phyloP scores from a whole-genome alignment of 2,888 invertebrate species.

The Thumatha senex region DNA sequence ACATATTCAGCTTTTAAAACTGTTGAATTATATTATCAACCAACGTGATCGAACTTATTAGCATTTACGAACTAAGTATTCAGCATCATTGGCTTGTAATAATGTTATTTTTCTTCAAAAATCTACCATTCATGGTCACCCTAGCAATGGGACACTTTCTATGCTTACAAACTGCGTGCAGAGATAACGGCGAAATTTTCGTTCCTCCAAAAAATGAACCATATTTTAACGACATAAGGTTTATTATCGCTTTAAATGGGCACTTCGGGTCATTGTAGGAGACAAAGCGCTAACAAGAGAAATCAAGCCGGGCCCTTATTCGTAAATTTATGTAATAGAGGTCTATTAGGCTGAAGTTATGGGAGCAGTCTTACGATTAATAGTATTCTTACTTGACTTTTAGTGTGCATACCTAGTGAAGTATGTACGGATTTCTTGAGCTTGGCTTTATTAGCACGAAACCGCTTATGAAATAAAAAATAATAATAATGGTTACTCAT shows the following conservation, averaged over 20 bases:
- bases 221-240: conserved; percentile 47
- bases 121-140: conserved; percentile 36
- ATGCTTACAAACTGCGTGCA: conserved; percentile 54
- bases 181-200: conserved; percentile 61
- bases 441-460: too few relatives aligned
- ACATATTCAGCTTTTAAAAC: too few relatives aligned
- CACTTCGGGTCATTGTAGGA: conserved; percentile 36
- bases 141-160: conserved; percentile 70
- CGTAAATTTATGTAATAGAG: conserved; percentile 52
- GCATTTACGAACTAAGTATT: too few relatives aligned
- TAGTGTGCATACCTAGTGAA: too few relatives aligned
- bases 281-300: conserved; percentile 63
- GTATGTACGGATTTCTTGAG: too few relatives aligned
- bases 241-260: conserved; percentile 40
- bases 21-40: too few relatives aligned
- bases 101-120: too few relatives aligned
- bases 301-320: conserved; percentile 59
- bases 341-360: conserved; percentile 30
- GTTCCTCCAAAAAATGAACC: conserved; percentile 43
- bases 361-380: conserved; percentile 33
- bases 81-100: too few relatives aligned
- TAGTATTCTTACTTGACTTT: too few relatives aligned
- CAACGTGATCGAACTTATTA: too few relatives aligned
- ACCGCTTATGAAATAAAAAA: too few relatives aligned
- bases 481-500: too few relatives aligned